Percentiles rank a stretch among this genome's conserved stretches.
phyloP scores from a whole-genome alignment of 2,113 vertebrate genomes.

The Uria lomvia region DNA sequence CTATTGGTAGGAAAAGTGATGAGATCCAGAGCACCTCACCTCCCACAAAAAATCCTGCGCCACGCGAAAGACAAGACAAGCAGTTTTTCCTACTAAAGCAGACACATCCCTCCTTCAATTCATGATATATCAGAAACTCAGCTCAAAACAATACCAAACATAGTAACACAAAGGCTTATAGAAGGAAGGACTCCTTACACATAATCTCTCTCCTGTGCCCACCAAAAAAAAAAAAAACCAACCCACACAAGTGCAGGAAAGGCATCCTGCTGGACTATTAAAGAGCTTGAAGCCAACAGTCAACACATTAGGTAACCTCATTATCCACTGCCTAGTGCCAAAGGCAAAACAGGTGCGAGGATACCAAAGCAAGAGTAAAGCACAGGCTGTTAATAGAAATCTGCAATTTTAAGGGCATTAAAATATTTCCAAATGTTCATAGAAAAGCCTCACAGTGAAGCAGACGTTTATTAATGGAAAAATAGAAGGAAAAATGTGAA shows the following conservation, averaged over 20 bases:
- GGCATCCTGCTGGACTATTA: slow-evolving; percentile 22
- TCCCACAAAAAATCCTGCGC: background rate
- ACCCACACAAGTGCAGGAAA: background rate
- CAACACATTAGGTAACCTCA: slow-evolving; percentile 51
- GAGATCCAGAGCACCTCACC: background rate
- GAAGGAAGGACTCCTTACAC: background rate
- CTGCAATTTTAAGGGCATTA: slow-evolving; percentile 38
- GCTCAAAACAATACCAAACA: background rate
- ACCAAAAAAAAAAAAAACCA: background rate
- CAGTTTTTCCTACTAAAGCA: background rate
- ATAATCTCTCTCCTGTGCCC: background rate
- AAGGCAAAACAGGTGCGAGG: slow-evolving; percentile 68
- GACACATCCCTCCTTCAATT: background rate
- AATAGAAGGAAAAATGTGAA: background rate
- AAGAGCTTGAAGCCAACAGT: slow-evolving; percentile 18
- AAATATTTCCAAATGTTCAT: slow-evolving; percentile 38
- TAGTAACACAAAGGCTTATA: background rate
- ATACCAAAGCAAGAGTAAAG: slow-evolving; percentile 31
- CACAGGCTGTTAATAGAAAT: slow-evolving; percentile 38
- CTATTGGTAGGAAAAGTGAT: background rate
- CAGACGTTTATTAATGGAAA: slow-evolving; percentile 24
- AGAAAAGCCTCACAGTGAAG: background rate
- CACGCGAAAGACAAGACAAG: background rate
- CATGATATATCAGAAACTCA: background rate
- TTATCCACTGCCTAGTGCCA: slow-evolving; percentile 52